Evolutionary conservation across 1,140 invertebrate genomes (phyloP), one percentile per base, ranked within the genome.

Genomic region (Drosophila erecta): DNA sequence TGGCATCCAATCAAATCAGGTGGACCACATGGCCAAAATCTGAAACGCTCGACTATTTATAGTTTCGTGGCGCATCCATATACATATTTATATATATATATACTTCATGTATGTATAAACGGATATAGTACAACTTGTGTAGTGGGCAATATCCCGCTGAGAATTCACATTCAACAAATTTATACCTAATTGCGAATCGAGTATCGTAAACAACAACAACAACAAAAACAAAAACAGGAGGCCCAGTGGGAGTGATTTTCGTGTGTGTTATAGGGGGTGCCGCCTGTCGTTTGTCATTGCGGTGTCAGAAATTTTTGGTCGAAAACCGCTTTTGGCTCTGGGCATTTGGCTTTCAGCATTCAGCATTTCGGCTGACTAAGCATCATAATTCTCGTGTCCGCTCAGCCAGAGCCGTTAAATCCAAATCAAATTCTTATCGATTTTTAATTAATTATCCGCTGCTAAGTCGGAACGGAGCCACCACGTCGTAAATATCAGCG

Each of bases 361-460:
- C 46, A 10, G 46, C 5, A n/a, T 27, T 50, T 50, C n/a, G 40
- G 81, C 83, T 86, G 81, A 86, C 78, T 86, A 86, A 86, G 78
- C 81, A 66, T 74, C 78, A 78, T 81, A 81, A 81, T 66, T 83
- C 80, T 75, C 65, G 35, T 5, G 14, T 3, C 51, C 67, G 79
- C 60, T 67, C 64, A 53, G 46, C 64, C 47, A 66, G 55, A 73
- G 80, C 76, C 80, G 81, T 76, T 81, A 85, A 86, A 85, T 74
- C 83, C 81, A 89, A 89, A 87, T 87, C 84, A 83, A 80, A 81
- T 58, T 89, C 84, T 89, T 87, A 87, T 87, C 84, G 84, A 87
- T 89, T 87, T 83, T 87, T 89, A 87, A 87, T 87, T 87, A 87
- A 87, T 87, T 89, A 87, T 87, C 65, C 37, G 11, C 37, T 72